These are phyloP conservation scores for Telmatherina bonti DNA, from an alignment of 2,797 vertebrate genomes.

Conservation along the genomic window DNA sequence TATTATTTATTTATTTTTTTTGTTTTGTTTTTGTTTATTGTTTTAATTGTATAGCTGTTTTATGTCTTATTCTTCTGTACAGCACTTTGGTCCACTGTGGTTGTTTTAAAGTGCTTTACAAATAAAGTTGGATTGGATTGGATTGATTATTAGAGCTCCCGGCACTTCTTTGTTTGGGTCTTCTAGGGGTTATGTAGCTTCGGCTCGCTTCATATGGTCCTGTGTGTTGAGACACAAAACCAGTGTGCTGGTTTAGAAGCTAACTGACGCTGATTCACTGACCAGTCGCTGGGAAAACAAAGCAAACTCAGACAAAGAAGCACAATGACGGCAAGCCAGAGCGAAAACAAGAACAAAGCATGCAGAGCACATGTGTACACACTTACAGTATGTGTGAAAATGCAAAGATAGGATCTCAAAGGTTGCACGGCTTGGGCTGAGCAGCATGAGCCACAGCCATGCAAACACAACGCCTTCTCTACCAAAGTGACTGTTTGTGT, in stretches of 20 bases:
- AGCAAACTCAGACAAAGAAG: slow-evolving; percentile 71
- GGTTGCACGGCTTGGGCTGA: neutral
- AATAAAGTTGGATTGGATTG: too few relatives aligned
- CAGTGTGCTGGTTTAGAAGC: slow-evolving; percentile 11
- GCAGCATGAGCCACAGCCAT: neutral
- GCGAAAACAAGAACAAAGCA: slow-evolving; percentile 59
- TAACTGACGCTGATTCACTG: neutral
- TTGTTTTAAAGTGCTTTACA: too few relatives aligned
- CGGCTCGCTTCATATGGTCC: slow-evolving; percentile 49
- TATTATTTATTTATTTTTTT: too few relatives aligned
- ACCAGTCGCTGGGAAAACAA: slow-evolving; percentile 53
- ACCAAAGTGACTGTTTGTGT: neutral
- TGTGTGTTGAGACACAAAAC: slow-evolving; percentile 61
- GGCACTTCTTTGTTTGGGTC: neutral
- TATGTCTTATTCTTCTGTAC: too few relatives aligned
- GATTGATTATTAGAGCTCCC: too few relatives aligned
- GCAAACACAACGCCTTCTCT: neutral
- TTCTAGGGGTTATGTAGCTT: slow-evolving; percentile 47
- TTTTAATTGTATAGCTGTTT: too few relatives aligned
- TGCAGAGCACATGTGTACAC: slow-evolving; percentile 1
- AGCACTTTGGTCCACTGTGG: too few relatives aligned
- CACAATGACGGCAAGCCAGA: slow-evolving; percentile 61
- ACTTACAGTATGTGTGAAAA: slow-evolving; percentile 19
- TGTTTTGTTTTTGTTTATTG: too few relatives aligned
- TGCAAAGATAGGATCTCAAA: slow-evolving; percentile 18